Evolutionary conservation across 2,797 vertebrate species (phyloP).

Genomic region (Onychomys torridus): DNA sequence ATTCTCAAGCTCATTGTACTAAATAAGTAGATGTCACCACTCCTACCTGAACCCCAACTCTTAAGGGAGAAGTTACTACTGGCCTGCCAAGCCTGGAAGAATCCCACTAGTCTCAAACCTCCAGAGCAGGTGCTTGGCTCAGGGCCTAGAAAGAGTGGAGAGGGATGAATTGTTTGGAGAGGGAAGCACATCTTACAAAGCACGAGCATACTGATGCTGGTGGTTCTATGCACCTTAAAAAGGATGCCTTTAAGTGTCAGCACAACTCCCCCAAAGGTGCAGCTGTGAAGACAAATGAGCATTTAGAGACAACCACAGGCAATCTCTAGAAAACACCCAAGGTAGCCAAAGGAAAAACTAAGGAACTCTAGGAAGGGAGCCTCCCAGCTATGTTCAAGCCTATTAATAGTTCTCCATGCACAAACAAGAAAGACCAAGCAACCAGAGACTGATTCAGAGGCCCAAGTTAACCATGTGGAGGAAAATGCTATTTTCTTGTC

Average conservation of each 20-base stretch:
- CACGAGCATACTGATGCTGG: neutral
- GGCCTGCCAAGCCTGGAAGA: too few species aligned
- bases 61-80: neutral
- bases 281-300: neutral
- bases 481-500: neutral
- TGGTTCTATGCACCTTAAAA: neutral
- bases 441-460: neutral
- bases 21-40: too few species aligned
- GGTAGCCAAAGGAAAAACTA: neutral
- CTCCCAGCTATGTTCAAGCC: neutral
- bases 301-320: neutral
- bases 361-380: neutral
- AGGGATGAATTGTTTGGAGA: neutral
- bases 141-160: neutral
- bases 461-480: fast-evolving
- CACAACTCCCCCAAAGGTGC: neutral
- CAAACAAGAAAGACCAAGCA: neutral
- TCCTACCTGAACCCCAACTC: neutral
- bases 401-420: neutral
- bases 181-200: neutral
- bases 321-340: neutral
- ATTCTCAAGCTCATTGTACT: neutral
- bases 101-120: neutral
- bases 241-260: neutral
- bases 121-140: fast-evolving